Evolutionary conservation across 64 coral and sea anemone species (phyloP).

Genomic region (Porites australiensis): DNA sequence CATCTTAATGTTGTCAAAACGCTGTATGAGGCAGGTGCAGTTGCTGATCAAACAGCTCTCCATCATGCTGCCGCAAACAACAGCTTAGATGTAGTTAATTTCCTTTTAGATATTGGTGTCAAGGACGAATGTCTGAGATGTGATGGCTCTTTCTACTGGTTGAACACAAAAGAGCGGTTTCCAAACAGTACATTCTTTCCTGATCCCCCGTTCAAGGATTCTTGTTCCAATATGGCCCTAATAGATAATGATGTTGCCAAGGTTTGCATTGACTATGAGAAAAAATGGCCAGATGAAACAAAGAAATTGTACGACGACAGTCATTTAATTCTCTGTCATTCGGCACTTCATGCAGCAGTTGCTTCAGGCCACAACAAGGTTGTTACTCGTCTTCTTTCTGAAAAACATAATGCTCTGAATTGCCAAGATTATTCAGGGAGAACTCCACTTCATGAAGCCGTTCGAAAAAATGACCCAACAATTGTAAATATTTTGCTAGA

Average conservation of each 20-base stretch:
- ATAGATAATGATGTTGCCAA: no score
- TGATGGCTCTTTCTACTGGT: background rate
- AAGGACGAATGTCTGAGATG: background rate
- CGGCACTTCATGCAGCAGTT: conserved; percentile 30
- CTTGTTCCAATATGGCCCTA: no score
- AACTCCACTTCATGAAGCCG: background rate
- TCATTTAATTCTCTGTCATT: background rate
- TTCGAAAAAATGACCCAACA: background rate
- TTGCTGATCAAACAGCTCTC: background rate
- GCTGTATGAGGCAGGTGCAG: background rate
- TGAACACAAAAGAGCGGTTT: background rate
- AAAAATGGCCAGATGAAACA: no score
- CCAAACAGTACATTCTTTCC: no score
- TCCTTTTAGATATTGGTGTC: background rate
- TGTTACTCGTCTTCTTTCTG: background rate
- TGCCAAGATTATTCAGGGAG: conserved; percentile 7
- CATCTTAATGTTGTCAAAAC: background rate
- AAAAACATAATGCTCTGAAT: background rate
- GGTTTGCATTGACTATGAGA: no score
- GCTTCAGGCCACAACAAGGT: background rate
- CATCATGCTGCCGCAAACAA: background rate
- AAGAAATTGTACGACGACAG: no score
- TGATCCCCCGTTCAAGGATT: no score
- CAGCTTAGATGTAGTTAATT: background rate
- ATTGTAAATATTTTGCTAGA: no score